phyloP scores from a whole-genome alignment of 2,113 vertebrate genomes.

The Brachirus orientalis region DNA sequence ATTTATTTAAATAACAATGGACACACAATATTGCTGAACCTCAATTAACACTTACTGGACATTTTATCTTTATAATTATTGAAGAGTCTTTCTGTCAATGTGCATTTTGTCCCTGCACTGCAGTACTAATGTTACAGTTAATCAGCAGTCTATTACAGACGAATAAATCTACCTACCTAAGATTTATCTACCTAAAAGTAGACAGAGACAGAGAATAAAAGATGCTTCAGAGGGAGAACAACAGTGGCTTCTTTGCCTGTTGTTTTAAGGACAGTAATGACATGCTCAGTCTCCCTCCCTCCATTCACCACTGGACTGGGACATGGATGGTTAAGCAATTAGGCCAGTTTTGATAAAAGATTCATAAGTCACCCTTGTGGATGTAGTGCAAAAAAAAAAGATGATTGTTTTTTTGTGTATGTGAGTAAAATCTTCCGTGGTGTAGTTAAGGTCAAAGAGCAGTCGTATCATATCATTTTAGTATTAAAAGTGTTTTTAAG shows the following conservation, averaged over 20 bases:
- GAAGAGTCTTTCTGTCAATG: no score
- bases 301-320: constrained; percentile 49
- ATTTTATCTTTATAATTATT: no score
- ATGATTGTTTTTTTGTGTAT: no score
- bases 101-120: no score
- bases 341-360: constrained; percentile 83
- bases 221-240: constrained; percentile 16
- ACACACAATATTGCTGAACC: no score
- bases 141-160: no score
- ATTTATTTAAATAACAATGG: no score
- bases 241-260: constrained; percentile 45
- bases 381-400: not conserved
- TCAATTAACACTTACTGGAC: no score
- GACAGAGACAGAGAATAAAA: not conserved
- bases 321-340: constrained; percentile 83
- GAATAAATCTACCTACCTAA: no score
- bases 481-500: constrained; percentile 50
- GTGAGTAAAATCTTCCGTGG: no score
- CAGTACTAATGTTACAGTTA: no score
- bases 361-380: constrained; percentile 74
- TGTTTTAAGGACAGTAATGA: constrained; percentile 64
- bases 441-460: constrained; percentile 20
- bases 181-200: not conserved
- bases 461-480: constrained; percentile 20
- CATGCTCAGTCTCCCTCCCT: constrained; percentile 35